Percentiles rank a stretch among this genome's conserved stretches.
phyloP scores from a whole-genome alignment of 2,797 vertebrate genomes.

The Chiroxiphia lanceolata region DNA sequence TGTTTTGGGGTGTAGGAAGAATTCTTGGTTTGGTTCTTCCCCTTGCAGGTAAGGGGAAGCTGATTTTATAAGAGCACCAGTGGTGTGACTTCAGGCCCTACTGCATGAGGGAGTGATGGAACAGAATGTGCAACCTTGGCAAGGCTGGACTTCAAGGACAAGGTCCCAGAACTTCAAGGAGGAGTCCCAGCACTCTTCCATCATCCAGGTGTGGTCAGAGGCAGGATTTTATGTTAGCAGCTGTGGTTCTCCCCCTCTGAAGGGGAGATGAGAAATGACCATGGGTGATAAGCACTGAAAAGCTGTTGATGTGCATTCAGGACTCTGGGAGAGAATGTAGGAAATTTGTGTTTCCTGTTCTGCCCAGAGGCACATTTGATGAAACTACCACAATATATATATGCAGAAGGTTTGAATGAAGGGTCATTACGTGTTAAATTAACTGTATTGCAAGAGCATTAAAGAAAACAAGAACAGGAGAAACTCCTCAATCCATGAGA shows the following conservation, averaged over 20 bases:
- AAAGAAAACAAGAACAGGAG: slow-evolving; percentile 57
- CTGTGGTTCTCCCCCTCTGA: not conserved
- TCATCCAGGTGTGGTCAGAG: not conserved
- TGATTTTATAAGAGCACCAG: not conserved
- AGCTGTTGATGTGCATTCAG: slow-evolving; percentile 13
- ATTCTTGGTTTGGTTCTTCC: not conserved
- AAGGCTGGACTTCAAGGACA: not conserved
- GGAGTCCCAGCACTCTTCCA: not conserved
- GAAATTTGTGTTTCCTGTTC: slow-evolving; percentile 42
- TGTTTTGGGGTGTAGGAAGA: not conserved
- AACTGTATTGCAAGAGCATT: slow-evolving; percentile 27
- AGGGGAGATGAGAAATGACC: not conserved
- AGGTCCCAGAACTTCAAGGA: not conserved
- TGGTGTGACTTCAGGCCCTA: not conserved
- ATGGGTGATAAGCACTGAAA: not conserved
- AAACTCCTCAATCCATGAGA: slow-evolving; percentile 42
- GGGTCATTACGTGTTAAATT: slow-evolving; percentile 43
- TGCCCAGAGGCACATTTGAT: not conserved
- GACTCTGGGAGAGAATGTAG: not conserved
- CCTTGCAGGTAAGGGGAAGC: not conserved
- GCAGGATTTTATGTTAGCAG: not conserved
- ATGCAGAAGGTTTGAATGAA: slow-evolving; percentile 48
- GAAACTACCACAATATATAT: not conserved
- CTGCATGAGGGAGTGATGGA: not conserved
- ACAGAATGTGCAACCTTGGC: not conserved